phyloP scores from a whole-genome alignment of 1,140 invertebrate genomes.

The Solenopsis fugax region DNA sequence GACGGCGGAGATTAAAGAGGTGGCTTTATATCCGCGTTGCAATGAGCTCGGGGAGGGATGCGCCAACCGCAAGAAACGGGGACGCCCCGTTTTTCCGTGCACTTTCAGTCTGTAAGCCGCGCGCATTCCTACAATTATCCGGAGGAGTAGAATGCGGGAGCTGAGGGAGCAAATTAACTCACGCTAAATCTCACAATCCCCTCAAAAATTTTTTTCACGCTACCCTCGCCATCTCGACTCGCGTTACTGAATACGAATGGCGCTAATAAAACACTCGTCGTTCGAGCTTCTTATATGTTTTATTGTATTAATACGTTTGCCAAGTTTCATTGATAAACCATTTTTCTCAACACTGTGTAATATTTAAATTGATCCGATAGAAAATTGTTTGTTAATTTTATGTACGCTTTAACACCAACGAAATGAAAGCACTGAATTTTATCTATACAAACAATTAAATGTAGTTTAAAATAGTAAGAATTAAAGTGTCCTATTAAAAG shows the following conservation, averaged over 20 bases:
- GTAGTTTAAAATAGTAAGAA: slow-evolving; percentile 24
- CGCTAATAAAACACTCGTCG: neutral
- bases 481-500: slow-evolving; percentile 23
- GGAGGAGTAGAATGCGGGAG: slow-evolving; percentile 23
- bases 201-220: neutral
- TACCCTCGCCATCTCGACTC: neutral
- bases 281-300: neutral
- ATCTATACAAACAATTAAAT: neutral
- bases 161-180: slow-evolving; percentile 66
- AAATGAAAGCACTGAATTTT: slow-evolving; percentile 17
- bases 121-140: slow-evolving; percentile 72
- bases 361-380: neutral
- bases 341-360: neutral
- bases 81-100: slow-evolving; percentile 63
- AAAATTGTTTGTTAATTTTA: slow-evolving; percentile 11
- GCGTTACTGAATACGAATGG: slow-evolving; percentile 3
- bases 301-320: neutral
- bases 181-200: slow-evolving; percentile 27
- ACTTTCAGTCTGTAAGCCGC: slow-evolving; percentile 34
- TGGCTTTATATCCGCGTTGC: slow-evolving; percentile 69
- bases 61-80: slow-evolving; percentile 66
- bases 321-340: neutral
- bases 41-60: slow-evolving; percentile 60
- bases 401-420: neutral
- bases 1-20: slow-evolving; percentile 70